These are phyloP conservation scores for Petrocephalus sullivani DNA, from an alignment of 2,797 vertebrate genomes.

Conservation along the genomic window DNA sequence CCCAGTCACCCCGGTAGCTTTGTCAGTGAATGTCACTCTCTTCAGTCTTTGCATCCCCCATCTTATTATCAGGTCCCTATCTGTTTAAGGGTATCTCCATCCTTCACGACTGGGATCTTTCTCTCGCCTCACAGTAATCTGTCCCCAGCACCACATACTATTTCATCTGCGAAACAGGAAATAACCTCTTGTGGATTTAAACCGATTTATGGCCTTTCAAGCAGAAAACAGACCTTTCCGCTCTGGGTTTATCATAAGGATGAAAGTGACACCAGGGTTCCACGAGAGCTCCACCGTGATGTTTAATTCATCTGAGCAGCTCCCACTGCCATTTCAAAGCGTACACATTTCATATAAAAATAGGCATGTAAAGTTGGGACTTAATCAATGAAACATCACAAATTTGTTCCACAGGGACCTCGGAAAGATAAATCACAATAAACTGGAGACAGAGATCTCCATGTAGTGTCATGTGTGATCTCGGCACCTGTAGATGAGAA, in stretches of 20 bases:
- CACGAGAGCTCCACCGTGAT: background rate
- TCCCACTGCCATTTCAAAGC: background rate
- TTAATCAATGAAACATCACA: background rate
- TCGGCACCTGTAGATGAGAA: background rate
- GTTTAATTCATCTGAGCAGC: slow-evolving; percentile 15
- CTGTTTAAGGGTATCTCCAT: background rate
- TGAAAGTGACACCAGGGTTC: slow-evolving; percentile 4
- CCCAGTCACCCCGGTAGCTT: background rate
- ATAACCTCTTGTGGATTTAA: slow-evolving; percentile 8
- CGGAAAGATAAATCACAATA: background rate
- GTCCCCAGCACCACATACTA: background rate
- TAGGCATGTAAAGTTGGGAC: background rate
- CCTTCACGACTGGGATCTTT: background rate
- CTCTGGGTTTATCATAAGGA: background rate
- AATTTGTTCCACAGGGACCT: background rate
- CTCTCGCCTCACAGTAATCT: background rate
- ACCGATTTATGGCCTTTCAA: slow-evolving; percentile 14
- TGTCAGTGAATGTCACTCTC: background rate
- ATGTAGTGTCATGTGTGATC: background rate
- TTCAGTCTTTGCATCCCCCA: background rate
- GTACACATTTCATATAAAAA: background rate
- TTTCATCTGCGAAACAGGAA: background rate
- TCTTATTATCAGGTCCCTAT: background rate
- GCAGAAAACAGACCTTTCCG: background rate
- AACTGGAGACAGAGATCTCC: background rate